Evolutionary conservation across 2,113 vertebrate species (phyloP).

Genomic region (Pygoscelis antarcticus): DNA sequence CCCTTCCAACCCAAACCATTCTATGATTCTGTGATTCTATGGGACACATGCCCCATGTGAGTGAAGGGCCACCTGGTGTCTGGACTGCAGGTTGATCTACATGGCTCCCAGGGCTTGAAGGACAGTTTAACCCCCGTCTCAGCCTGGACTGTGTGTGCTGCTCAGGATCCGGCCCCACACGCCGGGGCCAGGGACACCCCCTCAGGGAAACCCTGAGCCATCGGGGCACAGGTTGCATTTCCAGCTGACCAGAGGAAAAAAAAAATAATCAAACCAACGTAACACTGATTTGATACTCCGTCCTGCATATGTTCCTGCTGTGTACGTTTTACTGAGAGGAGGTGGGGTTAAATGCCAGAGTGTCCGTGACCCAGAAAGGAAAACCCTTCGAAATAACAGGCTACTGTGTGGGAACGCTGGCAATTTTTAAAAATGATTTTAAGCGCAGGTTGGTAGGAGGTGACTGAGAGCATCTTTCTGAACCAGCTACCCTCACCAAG

Average conservation of each 20-base stretch:
- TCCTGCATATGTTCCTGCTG: not conserved
- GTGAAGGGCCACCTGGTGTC: not conserved
- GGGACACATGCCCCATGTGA: not conserved
- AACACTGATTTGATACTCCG: not conserved
- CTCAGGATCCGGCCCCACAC: not conserved
- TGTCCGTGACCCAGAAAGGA: not conserved
- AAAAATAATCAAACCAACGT: not conserved
- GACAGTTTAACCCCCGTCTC: not conserved
- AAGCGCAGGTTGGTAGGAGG: not conserved
- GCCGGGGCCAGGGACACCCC: accelerated
- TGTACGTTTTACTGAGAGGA: not conserved
- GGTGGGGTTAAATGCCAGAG: not conserved
- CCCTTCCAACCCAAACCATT: too few relatives aligned
- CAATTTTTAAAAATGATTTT: not conserved
- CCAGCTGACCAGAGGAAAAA: not conserved
- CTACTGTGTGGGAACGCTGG: not conserved
- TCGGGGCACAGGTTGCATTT: accelerated
- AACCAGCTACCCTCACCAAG: not conserved
- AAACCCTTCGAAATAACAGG: not conserved
- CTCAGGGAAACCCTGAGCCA: not conserved
- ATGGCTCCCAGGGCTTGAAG: not conserved
- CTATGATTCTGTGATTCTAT: too few relatives aligned
- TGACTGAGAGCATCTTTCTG: not conserved
- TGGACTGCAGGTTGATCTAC: too few relatives aligned
- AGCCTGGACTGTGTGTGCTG: not conserved